Evolutionary conservation across 2,888 invertebrate genomes (phyloP), one percentile per base, ranked within the genome.

Genomic region (Lissonota sp.): DNA sequence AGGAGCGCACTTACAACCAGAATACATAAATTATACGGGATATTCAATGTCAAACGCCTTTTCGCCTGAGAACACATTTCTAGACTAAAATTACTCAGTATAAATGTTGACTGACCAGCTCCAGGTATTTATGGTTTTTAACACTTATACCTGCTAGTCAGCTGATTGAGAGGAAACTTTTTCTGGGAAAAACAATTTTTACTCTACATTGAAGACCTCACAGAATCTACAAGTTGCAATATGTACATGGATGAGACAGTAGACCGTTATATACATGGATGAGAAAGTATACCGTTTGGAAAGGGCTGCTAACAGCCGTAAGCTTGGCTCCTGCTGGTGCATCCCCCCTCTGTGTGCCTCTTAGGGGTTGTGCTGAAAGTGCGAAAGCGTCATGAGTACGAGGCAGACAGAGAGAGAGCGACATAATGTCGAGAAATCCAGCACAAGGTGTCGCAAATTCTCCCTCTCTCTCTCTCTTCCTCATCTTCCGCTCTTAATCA

Each of bases 371-470:
- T 57, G 51, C 40, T 49, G 79, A 49, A 79, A 73, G 72, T 67
- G 67, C 57, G 71, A 73, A 63, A 79, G 57, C 79, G 73, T 57
- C 79, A 62, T 44, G 57, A 69, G 67, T 46, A 37, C 12, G 37
- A 51, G 51, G 8, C 44, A 44, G 3, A 12, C n/a, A 8, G 49
- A 4, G 16, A 8, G 53, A 42, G n/a, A 46, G 46, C 8, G 2
- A 44, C 7, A 16, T 44, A 63, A 26, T 55, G 67, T 67, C 62
- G 55, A 62, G 67, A 79, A 46, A 55, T 73, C 67, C 57, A 51
- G 66, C 51, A 53, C 51, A 63, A 79, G 62, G 72, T 79, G 78
- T 73, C 67, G 67, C 70, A 62, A 40, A 60, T 69, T 73, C 79
- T 69, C 46, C 37, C 44, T 42, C 8, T 7, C 49, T 60, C 51